These are phyloP conservation scores for Orthonyx spaldingii DNA, from an alignment of 2,113 vertebrate species.

Conservation along the genomic window DNA sequence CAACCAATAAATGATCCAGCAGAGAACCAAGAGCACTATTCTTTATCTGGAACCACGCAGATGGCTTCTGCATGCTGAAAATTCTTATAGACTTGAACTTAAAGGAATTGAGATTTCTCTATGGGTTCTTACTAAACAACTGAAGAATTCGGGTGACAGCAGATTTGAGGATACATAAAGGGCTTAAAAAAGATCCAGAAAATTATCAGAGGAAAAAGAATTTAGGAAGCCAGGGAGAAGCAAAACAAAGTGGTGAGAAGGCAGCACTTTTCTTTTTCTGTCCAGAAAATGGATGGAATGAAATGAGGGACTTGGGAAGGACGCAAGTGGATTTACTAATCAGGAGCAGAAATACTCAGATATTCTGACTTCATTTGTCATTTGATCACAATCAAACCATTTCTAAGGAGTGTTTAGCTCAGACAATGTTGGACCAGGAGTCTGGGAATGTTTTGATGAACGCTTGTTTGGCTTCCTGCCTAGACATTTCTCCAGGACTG, in stretches of 20 bases:
- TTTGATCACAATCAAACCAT: background rate
- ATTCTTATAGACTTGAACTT: background rate
- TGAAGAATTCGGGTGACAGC: background rate
- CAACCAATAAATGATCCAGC: background rate
- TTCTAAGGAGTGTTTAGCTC: background rate
- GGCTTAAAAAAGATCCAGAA: background rate
- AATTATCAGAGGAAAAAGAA: background rate
- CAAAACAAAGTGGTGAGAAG: background rate
- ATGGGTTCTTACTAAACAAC: background rate
- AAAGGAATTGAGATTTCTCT: background rate
- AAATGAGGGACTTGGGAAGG: background rate
- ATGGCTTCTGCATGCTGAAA: background rate
- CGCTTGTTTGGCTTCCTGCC: background rate
- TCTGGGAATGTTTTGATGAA: background rate
- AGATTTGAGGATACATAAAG: background rate
- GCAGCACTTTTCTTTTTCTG: background rate
- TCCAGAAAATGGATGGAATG: background rate
- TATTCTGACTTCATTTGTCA: background rate
- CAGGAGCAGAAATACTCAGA: background rate
- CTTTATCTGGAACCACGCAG: background rate
- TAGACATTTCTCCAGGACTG: background rate
- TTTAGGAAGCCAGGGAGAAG: background rate
- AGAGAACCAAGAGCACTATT: background rate
- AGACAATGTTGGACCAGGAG: background rate
- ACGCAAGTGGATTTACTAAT: background rate